phyloP scores from a whole-genome alignment of 2,113 vertebrate species.

The Elephantulus edwardii region DNA sequence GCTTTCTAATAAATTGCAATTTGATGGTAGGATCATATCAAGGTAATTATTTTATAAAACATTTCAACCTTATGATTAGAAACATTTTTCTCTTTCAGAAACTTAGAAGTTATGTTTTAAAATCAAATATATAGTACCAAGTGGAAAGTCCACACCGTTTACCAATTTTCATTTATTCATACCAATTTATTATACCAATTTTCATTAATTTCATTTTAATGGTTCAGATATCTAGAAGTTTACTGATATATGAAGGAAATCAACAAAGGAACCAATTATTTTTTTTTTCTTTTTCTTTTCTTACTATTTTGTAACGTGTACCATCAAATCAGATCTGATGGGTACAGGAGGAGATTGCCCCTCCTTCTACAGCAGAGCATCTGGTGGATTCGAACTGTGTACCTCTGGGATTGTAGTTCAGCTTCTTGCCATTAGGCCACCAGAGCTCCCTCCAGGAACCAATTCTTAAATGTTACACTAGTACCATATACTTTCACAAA shows the following conservation, averaged over 20 bases:
- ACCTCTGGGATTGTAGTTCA: too few relatives aligned
- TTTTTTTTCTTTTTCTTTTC: too few relatives aligned
- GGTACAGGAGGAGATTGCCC: too few relatives aligned
- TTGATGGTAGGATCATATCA: conserved; percentile 88
- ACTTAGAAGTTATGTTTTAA: neutral
- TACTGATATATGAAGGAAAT: neutral
- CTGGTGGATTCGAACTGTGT: too few relatives aligned
- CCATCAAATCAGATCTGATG: too few relatives aligned
- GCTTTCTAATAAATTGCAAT: conserved; percentile 87
- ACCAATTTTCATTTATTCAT: neutral
- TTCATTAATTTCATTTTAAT: conserved; percentile 45
- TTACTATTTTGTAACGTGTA: too few relatives aligned
- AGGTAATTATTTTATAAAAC: conserved; percentile 81
- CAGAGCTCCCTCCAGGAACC: too few relatives aligned
- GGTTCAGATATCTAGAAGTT: neutral
- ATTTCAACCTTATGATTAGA: conserved; percentile 15
- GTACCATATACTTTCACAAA: neutral
- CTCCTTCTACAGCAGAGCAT: too few relatives aligned
- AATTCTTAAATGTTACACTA: neutral
- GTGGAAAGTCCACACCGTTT: neutral
- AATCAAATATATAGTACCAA: neutral
- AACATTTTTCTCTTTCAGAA: conserved; percentile 23
- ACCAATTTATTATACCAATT: neutral
- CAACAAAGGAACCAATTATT: neutral
- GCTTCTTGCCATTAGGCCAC: too few relatives aligned